Percentiles rank a stretch among this genome's conserved stretches.
Conservation (phyloP, 2,113 vertebrate genomes). For the Butastur rufipennis region DNA sequence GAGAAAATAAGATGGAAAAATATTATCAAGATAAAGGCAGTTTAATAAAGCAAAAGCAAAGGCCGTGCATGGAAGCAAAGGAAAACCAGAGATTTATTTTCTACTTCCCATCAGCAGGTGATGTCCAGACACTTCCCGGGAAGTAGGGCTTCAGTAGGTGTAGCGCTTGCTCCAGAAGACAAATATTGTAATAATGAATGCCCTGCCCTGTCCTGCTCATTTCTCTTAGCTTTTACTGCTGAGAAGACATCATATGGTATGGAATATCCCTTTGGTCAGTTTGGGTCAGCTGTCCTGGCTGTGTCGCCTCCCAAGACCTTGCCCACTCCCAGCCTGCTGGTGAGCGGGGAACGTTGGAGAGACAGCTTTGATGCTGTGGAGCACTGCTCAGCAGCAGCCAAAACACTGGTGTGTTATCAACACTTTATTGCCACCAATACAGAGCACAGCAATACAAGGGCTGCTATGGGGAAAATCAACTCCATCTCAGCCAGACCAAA, state of each 20-base stretch:
- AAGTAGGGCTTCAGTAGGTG: too few relatives aligned
- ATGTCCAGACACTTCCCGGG: too few relatives aligned
- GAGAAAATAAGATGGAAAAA: too few relatives aligned
- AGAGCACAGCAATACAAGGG: background rate
- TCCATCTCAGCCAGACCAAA: background rate
- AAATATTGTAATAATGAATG: too few relatives aligned
- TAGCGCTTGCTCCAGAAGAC: too few relatives aligned
- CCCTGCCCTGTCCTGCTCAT: too few relatives aligned
- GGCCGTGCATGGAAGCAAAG: too few relatives aligned
- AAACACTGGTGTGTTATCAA: background rate
- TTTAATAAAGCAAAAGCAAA: too few relatives aligned
- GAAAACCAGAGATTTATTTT: too few relatives aligned
- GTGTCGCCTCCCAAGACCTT: background rate
- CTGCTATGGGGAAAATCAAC: background rate
- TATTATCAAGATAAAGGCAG: too few relatives aligned
- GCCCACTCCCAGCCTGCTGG: background rate
- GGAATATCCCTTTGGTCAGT: background rate
- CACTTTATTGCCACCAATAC: too few relatives aligned
- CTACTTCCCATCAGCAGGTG: too few relatives aligned
- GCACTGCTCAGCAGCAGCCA: background rate
- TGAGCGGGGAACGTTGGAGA: background rate
- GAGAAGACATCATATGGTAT: background rate
- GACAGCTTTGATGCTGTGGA: background rate
- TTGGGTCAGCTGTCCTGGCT: background rate
- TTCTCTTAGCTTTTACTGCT: background rate